A percentile compares a stretch with the other conserved stretches of the same genome.
These are phyloP conservation scores for Hydractinia symbiolongicarpus DNA, from an alignment of 30 jellyfish, hydroid and myxozoan species.

Conservation along the genomic window DNA sequence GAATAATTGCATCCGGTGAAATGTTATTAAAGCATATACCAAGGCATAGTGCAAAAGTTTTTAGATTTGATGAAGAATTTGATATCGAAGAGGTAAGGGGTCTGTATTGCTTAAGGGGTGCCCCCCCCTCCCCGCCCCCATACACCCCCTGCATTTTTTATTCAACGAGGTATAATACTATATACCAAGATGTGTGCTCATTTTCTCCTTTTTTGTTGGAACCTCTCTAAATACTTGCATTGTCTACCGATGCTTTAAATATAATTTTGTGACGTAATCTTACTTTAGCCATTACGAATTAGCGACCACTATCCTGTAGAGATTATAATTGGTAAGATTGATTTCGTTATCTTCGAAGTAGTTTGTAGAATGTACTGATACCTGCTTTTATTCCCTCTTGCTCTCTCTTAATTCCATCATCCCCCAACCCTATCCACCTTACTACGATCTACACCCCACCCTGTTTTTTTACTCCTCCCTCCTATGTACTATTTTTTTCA, in stretches of 20 bases:
- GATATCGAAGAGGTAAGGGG: not conserved
- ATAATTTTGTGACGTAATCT: not conserved
- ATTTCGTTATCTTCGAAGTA: not conserved
- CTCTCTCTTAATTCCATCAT: too few relatives aligned
- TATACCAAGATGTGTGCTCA: not conserved
- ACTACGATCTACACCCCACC: too few relatives aligned
- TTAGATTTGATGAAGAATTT: constrained; percentile 11
- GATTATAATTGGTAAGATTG: constrained; percentile 14
- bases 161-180: not conserved
- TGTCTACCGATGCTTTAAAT: not conserved
- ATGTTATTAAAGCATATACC: not conserved
- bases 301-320: constrained; percentile 34
- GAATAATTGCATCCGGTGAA: constrained; percentile 6
- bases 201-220: not conserved
- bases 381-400: too few relatives aligned
- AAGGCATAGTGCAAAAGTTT: not conserved
- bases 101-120: too few relatives aligned
- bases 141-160: too few relatives aligned
- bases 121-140: too few relatives aligned
- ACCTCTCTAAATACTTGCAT: not conserved
- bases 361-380: too few relatives aligned
- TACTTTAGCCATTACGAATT: constrained; percentile 15
- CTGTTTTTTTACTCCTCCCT: too few relatives aligned
- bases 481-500: too few relatives aligned
- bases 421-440: too few relatives aligned